phyloP scores from a whole-genome alignment of 2,888 invertebrate species.

The Coelogynopora nodosa region DNA sequence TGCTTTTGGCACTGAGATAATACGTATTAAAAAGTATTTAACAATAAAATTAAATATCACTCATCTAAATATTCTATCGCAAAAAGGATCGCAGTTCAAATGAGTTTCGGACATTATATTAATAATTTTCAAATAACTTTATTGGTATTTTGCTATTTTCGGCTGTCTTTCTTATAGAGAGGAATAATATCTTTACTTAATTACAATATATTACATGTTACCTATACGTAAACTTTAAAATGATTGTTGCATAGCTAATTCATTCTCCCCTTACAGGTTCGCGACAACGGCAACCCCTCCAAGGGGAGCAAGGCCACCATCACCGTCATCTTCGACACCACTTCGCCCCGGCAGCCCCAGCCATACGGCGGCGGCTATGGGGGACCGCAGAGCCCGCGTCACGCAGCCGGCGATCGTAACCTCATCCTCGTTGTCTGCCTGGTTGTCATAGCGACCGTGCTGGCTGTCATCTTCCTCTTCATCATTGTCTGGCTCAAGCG shows the following conservation, averaged over 20 bases:
- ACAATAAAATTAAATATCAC: too few relatives aligned
- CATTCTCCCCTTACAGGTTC: neutral
- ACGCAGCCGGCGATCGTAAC: neutral
- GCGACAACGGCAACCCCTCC: neutral
- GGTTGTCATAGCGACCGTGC: neutral
- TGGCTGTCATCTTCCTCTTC: constrained; percentile 8
- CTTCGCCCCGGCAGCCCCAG: neutral
- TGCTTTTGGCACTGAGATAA: too few relatives aligned
- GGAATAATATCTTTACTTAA: too few relatives aligned
- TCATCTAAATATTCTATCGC: too few relatives aligned
- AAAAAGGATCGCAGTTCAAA: too few relatives aligned
- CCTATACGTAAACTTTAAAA: too few relatives aligned
- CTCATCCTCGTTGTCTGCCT: neutral
- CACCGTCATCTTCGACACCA: constrained; percentile 7
- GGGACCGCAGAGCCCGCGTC: neutral
- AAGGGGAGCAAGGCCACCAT: neutral
- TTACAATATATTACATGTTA: too few relatives aligned
- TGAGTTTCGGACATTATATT: too few relatives aligned
- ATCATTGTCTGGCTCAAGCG: constrained; percentile 25
- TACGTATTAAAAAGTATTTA: too few relatives aligned
- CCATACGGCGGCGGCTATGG: neutral
- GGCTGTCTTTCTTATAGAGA: too few relatives aligned
- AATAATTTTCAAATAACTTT: too few relatives aligned
- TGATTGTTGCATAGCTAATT: neutral
- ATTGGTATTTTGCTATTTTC: too few relatives aligned